Conservation (phyloP, 2,113 vertebrate genomes). For the Montifringilla adamsi region DNA sequence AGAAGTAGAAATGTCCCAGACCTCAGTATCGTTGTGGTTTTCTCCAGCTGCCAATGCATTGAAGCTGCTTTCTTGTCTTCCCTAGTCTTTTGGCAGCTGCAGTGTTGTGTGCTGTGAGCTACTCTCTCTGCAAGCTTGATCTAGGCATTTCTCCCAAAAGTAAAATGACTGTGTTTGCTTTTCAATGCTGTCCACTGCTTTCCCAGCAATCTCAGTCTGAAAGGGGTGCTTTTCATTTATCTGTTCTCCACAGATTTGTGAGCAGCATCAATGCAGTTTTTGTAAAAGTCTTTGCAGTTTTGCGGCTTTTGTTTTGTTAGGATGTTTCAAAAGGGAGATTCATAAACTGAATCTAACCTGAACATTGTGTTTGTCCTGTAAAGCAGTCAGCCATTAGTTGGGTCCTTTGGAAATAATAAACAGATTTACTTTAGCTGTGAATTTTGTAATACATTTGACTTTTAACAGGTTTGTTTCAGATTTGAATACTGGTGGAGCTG, state of each 20-base stretch:
- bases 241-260: background rate
- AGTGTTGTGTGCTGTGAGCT: background rate
- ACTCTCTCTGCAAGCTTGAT: background rate
- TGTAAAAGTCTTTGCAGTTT: background rate
- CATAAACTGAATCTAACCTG: background rate
- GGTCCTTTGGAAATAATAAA: background rate
- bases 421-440: background rate
- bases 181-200: conserved; percentile 13
- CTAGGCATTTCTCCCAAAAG: conserved; percentile 3
- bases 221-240: background rate
- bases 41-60: background rate
- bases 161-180: conserved; percentile 16
- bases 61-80: background rate
- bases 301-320: background rate
- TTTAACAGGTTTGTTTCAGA: background rate
- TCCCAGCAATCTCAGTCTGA: background rate
- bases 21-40: background rate
- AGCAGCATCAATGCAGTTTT: background rate
- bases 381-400: background rate
- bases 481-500: background rate
- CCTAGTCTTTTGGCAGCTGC: background rate
- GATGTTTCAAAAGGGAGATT: background rate
- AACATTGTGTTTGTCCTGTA: background rate
- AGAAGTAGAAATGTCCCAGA: background rate
- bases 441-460: background rate